Evolutionary conservation across 2,113 vertebrate species (phyloP).

Genomic region (Myrmecophaga tridactyla): DNA sequence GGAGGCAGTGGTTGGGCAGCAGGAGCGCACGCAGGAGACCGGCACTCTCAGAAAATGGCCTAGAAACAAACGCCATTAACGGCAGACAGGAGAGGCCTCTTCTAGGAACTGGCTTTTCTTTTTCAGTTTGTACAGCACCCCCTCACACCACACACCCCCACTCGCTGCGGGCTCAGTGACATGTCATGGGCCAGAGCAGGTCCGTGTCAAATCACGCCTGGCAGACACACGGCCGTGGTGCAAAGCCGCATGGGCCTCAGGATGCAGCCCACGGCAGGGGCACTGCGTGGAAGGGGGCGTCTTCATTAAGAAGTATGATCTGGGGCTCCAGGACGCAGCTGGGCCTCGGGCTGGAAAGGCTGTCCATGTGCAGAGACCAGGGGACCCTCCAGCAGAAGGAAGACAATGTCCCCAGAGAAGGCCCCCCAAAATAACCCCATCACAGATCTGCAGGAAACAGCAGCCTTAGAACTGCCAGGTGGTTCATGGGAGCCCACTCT

Average conservation of each 20-base stretch:
- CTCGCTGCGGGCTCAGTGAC: background rate
- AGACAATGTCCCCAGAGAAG: background rate
- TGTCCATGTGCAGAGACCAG: background rate
- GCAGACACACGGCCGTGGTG: too few relatives aligned
- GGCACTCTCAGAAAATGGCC: background rate
- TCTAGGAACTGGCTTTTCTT: too few relatives aligned
- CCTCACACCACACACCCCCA: rapidly evolving
- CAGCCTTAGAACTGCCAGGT: too few relatives aligned
- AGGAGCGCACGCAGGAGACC: background rate
- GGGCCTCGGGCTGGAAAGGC: rapidly evolving
- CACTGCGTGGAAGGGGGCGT: background rate
- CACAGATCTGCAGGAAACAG: background rate
- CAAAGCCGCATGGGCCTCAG: too few relatives aligned
- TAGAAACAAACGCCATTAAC: rapidly evolving
- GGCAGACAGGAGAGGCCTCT: too few relatives aligned
- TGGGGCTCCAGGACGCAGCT: background rate
- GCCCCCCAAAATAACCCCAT: background rate
- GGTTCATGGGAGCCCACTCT: background rate
- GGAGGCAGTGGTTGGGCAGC: background rate
- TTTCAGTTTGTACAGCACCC: too few relatives aligned
- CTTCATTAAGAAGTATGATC: rapidly evolving
- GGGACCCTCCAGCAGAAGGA: background rate
- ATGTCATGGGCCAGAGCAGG: too few relatives aligned
- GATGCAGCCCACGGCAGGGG: too few relatives aligned
- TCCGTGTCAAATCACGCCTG: too few relatives aligned